A percentile compares a stretch with the other conserved stretches of the same genome.
These are phyloP conservation scores for Machimus atricapillus DNA, from an alignment of 2,888 invertebrate species.

Conservation along the genomic window DNA sequence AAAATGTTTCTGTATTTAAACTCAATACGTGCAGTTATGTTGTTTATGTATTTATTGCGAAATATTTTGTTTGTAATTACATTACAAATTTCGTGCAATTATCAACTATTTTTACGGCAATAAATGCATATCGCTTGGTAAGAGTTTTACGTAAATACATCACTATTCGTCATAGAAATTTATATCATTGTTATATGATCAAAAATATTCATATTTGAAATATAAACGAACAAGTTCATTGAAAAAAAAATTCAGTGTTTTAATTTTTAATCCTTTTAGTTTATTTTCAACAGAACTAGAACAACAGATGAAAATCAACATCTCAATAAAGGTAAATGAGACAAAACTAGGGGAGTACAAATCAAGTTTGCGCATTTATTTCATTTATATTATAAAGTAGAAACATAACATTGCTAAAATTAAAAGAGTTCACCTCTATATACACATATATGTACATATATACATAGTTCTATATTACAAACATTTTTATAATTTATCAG, in stretches of 20 bases:
- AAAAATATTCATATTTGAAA: neutral
- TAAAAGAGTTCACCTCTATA: too few relatives aligned
- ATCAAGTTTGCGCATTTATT: too few relatives aligned
- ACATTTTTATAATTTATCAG: too few relatives aligned
- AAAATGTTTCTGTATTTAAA: neutral
- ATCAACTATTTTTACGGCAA: neutral
- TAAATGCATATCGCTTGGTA: neutral
- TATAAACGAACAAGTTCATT: neutral
- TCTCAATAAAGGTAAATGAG: too few relatives aligned
- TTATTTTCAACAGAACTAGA: too few relatives aligned
- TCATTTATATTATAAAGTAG: too few relatives aligned
- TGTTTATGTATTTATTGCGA: neutral
- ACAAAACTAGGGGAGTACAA: too few relatives aligned
- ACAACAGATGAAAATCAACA: too few relatives aligned
- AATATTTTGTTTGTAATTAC: neutral
- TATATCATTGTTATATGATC: neutral
- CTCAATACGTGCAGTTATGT: neutral
- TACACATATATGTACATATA: too few relatives aligned
- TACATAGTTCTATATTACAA: too few relatives aligned
- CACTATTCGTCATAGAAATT: neutral
- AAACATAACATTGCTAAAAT: too few relatives aligned
- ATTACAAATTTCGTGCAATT: neutral
- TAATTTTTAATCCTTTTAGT: too few relatives aligned
- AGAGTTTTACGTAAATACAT: neutral
- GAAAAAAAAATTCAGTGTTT: neutral